Evolutionary conservation across 2,797 vertebrate genomes (phyloP).

Genomic region (Apogon hyalosoma): DNA sequence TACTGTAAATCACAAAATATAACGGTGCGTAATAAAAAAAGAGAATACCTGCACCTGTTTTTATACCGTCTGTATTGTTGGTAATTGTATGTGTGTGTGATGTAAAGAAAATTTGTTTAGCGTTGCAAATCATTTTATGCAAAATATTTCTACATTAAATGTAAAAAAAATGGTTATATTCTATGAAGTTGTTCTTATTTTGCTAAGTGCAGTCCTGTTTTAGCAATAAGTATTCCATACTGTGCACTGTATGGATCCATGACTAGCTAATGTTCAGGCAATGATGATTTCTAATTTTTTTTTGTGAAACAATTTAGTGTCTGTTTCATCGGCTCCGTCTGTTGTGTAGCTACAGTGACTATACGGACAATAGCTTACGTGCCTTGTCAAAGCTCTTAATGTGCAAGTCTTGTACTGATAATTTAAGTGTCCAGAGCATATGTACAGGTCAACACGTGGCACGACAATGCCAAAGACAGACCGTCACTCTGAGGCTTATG

Average conservation of each 20-base stretch:
- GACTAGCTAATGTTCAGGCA: conserved; percentile 47
- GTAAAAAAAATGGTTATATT: conserved; percentile 63
- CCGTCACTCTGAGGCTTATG: conserved; percentile 29
- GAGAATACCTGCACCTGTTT: conserved; percentile 63
- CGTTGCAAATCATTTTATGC: conserved; percentile 76
- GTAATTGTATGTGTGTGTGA: conserved; percentile 47
- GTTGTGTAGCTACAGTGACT: conserved; percentile 65
- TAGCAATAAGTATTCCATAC: conserved; percentile 79
- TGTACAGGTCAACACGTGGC: conserved; percentile 42
- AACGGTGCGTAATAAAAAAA: conserved; percentile 36
- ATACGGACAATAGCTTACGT: conserved; percentile 69
- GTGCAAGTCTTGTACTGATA: conserved; percentile 62
- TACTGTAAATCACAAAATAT: conserved; percentile 51
- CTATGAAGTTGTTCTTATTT: conserved; percentile 68
- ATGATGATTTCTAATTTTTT: conserved; percentile 6
- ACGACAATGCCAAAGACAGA: conserved; percentile 58
- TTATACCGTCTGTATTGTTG: conserved; percentile 73
- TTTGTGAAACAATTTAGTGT: conserved; percentile 37
- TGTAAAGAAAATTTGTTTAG: conserved; percentile 66
- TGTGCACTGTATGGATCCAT: conserved; percentile 54
- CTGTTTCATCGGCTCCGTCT: conserved; percentile 56
- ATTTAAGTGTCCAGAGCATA: conserved; percentile 45
- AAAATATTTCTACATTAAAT: conserved; percentile 75
- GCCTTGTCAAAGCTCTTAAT: conserved; percentile 76
- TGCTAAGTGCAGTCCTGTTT: conserved; percentile 75